Evolutionary conservation across 2,888 invertebrate genomes (phyloP), one percentile per base, ranked within the genome.

Genomic region (Exephanes ischioxanthus): DNA sequence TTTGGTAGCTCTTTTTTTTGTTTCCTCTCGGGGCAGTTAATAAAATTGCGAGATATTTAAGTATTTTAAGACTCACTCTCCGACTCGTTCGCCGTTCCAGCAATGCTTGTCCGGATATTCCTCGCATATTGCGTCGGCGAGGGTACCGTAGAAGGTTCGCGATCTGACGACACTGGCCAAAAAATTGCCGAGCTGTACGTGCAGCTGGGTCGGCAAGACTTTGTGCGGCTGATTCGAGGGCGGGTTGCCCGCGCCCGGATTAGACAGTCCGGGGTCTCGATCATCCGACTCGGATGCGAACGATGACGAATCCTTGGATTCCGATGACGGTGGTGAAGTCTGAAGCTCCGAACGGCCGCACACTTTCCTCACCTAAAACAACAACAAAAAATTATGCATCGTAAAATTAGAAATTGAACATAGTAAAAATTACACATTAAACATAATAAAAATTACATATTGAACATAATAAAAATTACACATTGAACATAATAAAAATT

Each of bases 11-110:
- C n/a, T 1, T 63, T n/a, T 63, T 30, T 30, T 33, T 63, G 3
- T 1, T 6, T 11, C 14, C 30, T 5, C 33, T 33, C 14, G n/a
- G 30, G 11, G 33, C 7, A 33, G 16, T 33, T 33, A 2, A 63
- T n/a, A n/a, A 63, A 33, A 33, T 63, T 63, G 30, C 16, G 33
- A 6, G 6, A 63, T 33, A 7, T 6, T 33, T 14, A 16, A 7
- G n/a, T 33, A 30, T 33, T 16, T 30, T 4, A n/a, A 30, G 83
- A 97, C 97, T 96, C 92, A 97, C 97, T 97, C 96, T 94, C 96
- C 97, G 89, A 97, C 95, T 85, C 95, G 94, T 88, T 96, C 96
- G 71, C 98, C 98, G 92, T 97, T 98, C 98, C 98, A 98, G 94
- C 98, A 98, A 87, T 95, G 89, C 80, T 89, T 95, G 58, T 96